Percentiles rank a stretch among this genome's conserved stretches.
Conservation (phyloP, 2,888 invertebrate species). For the Drosophila anceps region DNA sequence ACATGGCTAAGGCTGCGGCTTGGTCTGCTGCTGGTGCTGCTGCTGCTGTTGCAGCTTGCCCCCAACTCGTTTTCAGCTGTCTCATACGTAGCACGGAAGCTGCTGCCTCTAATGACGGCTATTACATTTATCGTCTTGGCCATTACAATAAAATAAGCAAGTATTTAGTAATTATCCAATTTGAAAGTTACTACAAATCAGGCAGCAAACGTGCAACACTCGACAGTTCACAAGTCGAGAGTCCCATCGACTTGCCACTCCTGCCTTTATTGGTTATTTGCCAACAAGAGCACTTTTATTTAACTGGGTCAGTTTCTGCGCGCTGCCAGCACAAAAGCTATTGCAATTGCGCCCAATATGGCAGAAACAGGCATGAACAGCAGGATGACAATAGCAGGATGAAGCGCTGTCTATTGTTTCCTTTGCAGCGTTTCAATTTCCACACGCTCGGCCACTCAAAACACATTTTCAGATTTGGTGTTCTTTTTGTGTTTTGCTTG, state of each 20-base stretch:
- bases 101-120: constrained; percentile 71
- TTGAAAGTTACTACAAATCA: constrained; percentile 77
- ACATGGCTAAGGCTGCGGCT: constrained; percentile 21
- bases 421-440: constrained; percentile 64
- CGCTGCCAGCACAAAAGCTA: constrained; percentile 43
- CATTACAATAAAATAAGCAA: constrained; percentile 81
- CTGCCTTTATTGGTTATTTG: constrained; percentile 42
- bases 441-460: constrained; percentile 43
- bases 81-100: constrained; percentile 77
- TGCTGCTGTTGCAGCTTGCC: constrained; percentile 11
- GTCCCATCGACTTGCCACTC: constrained; percentile 17
- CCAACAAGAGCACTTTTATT: constrained; percentile 23
- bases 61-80: constrained; percentile 38
- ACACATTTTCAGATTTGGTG: not conserved
- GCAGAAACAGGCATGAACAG: not conserved
- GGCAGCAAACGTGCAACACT: constrained; percentile 63
- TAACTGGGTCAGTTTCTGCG: constrained; percentile 63
- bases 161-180: constrained; percentile 81
- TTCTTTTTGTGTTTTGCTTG: constrained; percentile 31
- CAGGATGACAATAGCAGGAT: constrained; percentile 28
- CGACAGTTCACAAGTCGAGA: constrained; percentile 14
- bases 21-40: not conserved
- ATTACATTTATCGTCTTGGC: constrained; percentile 80
- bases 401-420: constrained; percentile 58
- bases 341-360: constrained; percentile 35